Evolutionary conservation across 2,797 vertebrate species (phyloP).

Genomic region (Lophotriccus pileatus): DNA sequence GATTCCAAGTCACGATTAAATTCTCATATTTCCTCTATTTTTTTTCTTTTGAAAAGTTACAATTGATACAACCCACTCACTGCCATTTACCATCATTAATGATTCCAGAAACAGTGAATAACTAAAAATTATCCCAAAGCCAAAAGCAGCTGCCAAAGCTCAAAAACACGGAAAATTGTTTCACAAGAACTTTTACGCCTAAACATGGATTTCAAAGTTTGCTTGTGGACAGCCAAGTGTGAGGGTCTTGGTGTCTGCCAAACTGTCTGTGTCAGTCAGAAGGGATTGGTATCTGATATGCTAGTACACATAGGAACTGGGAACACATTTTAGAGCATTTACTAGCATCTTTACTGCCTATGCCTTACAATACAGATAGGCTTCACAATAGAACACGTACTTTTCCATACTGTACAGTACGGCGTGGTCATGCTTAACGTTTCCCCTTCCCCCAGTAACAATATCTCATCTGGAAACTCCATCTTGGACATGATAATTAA

Average conservation of each 20-base stretch:
- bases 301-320: background rate
- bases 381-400: background rate
- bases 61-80: conserved; percentile 26
- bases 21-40: background rate
- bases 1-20: conserved; percentile 40
- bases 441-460: background rate
- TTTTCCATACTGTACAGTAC: background rate
- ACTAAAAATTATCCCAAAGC: conserved; percentile 8
- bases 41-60: background rate
- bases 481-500: background rate
- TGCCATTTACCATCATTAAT: conserved; percentile 43
- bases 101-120: conserved; percentile 36
- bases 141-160: conserved; percentile 15
- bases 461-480: background rate
- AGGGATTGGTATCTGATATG: background rate
- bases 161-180: background rate
- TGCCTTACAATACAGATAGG: background rate
- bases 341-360: background rate
- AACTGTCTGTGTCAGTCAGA: background rate
- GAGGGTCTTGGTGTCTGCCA: background rate
- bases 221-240: background rate
- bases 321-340: background rate
- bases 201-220: background rate
- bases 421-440: rapidly evolving
- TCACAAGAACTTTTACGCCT: background rate